Conservation (phyloP, 1,140 invertebrate genomes). For the Pygmarrhopalites habei region DNA sequence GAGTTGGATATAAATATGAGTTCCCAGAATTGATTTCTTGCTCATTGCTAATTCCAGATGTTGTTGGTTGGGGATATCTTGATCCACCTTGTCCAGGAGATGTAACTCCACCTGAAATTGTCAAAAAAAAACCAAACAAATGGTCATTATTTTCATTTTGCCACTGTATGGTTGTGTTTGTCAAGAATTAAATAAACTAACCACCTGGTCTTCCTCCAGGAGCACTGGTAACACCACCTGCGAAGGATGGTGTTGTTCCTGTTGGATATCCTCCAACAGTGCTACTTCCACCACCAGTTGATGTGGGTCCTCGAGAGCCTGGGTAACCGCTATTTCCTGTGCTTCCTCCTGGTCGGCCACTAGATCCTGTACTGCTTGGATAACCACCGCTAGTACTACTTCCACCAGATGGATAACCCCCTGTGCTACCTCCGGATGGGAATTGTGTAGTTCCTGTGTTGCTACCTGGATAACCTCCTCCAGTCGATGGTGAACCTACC, state of each 20-base stretch:
- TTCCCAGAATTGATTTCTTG: neutral
- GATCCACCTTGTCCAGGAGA: neutral
- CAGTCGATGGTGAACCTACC: too few species aligned
- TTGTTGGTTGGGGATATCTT: neutral
- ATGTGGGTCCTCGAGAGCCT: neutral
- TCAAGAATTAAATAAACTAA: neutral
- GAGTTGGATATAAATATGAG: neutral
- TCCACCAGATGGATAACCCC: neutral
- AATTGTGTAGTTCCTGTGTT: neutral
- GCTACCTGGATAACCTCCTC: neutral
- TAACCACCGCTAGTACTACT: neutral
- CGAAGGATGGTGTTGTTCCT: neutral
- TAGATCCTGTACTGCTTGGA: neutral
- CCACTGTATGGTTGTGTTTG: neutral
- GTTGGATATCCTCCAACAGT: neutral
- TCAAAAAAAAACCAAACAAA: too few species aligned
- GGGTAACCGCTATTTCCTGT: neutral
- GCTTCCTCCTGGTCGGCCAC: neutral
- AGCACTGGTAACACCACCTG: neutral
- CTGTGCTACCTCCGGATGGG: neutral
- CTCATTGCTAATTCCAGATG: neutral
- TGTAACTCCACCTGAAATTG: neutral
- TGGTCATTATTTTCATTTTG: too few species aligned
- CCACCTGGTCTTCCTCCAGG: neutral
- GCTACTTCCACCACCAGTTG: neutral